Evolutionary conservation across 2,797 vertebrate genomes (phyloP).

Genomic region (Micropoecilia bifurca): DNA sequence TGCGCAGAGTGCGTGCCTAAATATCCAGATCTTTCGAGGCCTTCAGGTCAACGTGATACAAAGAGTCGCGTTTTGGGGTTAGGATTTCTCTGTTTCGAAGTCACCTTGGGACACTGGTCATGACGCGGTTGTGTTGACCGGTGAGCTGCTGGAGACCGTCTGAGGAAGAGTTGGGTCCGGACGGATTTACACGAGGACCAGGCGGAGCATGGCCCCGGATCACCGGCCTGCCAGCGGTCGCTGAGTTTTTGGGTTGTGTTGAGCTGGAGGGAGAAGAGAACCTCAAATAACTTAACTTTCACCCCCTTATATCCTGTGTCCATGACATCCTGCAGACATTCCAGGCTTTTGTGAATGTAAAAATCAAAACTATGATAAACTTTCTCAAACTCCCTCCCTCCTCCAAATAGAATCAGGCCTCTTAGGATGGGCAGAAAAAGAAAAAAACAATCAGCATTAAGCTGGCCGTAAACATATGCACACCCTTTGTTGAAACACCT

Average conservation of each 20-base stretch:
- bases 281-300: slow-evolving; percentile 3
- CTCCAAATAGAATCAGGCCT: neutral
- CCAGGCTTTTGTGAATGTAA: neutral
- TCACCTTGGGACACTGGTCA: slow-evolving; percentile 89
- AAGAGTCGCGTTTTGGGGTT: slow-evolving; percentile 29
- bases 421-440: too few species aligned
- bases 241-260: slow-evolving; percentile 72
- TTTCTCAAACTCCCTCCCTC: neutral
- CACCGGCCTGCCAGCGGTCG: slow-evolving; percentile 42
- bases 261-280: slow-evolving; percentile 77
- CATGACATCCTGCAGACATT: neutral
- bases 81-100: slow-evolving; percentile 39
- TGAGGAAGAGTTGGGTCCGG: slow-evolving; percentile 69
- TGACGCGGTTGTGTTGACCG: slow-evolving; percentile 79
- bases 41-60: slow-evolving; percentile 16
- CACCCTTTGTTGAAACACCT: neutral
- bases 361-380: neutral
- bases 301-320: neutral
- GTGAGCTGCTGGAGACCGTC: slow-evolving; percentile 72
- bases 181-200: slow-evolving; percentile 78
- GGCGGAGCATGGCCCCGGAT: slow-evolving; percentile 78
- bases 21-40: slow-evolving; percentile 10
- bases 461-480: neutral
- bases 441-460: neutral
- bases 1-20: slow-evolving; percentile 14